These are phyloP conservation scores for Alloplasta piceator DNA, from an alignment of 2,888 invertebrate species.

Conservation along the genomic window DNA sequence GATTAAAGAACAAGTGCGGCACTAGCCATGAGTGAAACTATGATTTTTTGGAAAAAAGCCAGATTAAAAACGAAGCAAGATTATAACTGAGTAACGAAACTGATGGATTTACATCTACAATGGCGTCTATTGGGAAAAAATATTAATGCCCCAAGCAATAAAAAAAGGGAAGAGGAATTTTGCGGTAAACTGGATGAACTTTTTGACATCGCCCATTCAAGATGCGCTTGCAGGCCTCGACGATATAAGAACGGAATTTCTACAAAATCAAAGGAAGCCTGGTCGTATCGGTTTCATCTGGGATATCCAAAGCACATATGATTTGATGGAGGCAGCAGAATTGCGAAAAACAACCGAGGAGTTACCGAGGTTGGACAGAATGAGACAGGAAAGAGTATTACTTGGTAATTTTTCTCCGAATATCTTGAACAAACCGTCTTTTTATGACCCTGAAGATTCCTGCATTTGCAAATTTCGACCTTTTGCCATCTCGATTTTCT, in stretches of 20 bases:
- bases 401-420: conserved; percentile 31
- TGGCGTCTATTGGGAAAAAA: conserved; percentile 37
- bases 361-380: conserved; percentile 28
- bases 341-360: conserved; percentile 30
- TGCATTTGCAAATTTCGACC: conserved; percentile 4
- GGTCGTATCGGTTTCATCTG: conserved; percentile 32
- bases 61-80: no score
- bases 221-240: conserved; percentile 36
- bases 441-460: conserved; percentile 19
- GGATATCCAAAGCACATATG: conserved; percentile 30
- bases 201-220: conserved; percentile 32
- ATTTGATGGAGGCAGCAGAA: conserved; percentile 27
- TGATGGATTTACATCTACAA: no score
- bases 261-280: conserved; percentile 28
- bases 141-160: conserved; percentile 34
- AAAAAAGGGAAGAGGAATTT: conserved; percentile 34
- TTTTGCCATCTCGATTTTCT: conserved; percentile 19
- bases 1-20: no score
- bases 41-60: no score
- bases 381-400: conserved; percentile 35
- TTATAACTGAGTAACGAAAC: no score
- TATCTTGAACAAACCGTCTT: conserved; percentile 26
- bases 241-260: conserved; percentile 33
- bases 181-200: conserved; percentile 34
- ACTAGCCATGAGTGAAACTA: no score